phyloP scores from a whole-genome alignment of 2,797 vertebrate genomes.

The Perodicticus potto region DNA sequence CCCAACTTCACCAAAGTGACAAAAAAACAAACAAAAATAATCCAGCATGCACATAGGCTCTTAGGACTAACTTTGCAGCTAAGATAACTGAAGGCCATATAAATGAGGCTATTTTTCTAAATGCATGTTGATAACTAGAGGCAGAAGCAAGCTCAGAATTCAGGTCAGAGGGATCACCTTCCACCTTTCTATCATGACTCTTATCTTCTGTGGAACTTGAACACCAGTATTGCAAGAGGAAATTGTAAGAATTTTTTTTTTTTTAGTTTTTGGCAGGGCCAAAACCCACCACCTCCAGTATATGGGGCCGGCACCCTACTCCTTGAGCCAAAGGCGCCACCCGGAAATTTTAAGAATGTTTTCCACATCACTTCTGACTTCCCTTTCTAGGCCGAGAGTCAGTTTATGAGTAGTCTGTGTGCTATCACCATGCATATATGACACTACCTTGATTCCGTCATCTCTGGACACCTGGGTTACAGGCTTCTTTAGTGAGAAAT shows the following conservation, averaged over 20 bases:
- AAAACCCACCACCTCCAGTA: too few species aligned
- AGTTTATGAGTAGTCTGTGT: not conserved
- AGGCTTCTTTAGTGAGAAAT: not conserved
- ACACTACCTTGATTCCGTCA: not conserved
- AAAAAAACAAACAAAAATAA: not conserved
- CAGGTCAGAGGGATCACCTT: not conserved
- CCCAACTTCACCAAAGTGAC: not conserved
- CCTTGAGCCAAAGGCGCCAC: too few species aligned
- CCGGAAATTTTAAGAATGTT: too few species aligned
- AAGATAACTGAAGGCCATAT: not conserved
- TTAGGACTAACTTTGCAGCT: not conserved
- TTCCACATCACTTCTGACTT: not conserved
- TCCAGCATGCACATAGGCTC: not conserved
- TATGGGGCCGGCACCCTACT: too few species aligned
- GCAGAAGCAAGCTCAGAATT: not conserved
- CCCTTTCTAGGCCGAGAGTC: not conserved
- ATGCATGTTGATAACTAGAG: not conserved
- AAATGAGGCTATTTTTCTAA: not conserved
- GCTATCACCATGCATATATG: not conserved
- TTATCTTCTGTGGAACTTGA: not conserved
- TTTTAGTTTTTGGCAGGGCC: too few species aligned
- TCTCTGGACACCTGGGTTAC: not conserved
- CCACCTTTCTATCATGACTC: not conserved
- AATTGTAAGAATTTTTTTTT: not conserved
- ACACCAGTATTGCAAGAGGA: not conserved